Percentiles rank a stretch among this genome's conserved stretches.
Conservation (phyloP, 2,797 vertebrate genomes). For the Glossophaga mutica region DNA sequence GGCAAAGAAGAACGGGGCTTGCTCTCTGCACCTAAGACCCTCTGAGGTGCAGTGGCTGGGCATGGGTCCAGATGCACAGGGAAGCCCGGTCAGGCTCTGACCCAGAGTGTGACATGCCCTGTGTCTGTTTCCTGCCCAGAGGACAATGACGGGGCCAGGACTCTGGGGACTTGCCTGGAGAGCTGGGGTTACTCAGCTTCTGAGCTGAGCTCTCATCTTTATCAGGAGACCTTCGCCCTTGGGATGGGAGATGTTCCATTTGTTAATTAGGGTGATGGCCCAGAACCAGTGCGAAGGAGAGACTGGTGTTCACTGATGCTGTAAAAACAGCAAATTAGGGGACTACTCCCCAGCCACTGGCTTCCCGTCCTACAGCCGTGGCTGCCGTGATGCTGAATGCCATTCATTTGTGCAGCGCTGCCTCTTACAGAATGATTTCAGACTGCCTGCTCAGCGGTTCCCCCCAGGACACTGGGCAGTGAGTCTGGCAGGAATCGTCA, state of each 20-base stretch:
- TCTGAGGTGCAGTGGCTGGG: background rate
- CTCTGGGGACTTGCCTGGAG: background rate
- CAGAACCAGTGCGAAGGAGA: background rate
- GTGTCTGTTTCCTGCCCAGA: background rate
- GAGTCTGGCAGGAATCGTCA: too few relatives aligned
- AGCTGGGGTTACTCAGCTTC: background rate
- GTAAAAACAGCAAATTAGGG: background rate
- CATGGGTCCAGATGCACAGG: background rate
- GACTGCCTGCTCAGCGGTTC: accelerated
- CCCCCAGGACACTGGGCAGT: background rate
- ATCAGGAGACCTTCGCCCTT: background rate
- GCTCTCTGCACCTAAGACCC: background rate
- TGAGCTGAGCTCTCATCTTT: background rate
- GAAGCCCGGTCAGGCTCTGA: background rate
- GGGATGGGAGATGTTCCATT: background rate
- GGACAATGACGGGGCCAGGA: background rate
- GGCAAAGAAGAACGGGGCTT: background rate
- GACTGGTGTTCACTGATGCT: accelerated
- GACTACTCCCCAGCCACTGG: accelerated
- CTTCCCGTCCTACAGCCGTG: accelerated
- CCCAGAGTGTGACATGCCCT: accelerated
- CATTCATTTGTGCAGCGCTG: background rate
- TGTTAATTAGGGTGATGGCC: background rate
- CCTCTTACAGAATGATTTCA: background rate
- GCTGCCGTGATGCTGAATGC: accelerated